These are phyloP conservation scores for Silurus aristotelis DNA, from an alignment of 2,797 vertebrate genomes.

Conservation along the genomic window DNA sequence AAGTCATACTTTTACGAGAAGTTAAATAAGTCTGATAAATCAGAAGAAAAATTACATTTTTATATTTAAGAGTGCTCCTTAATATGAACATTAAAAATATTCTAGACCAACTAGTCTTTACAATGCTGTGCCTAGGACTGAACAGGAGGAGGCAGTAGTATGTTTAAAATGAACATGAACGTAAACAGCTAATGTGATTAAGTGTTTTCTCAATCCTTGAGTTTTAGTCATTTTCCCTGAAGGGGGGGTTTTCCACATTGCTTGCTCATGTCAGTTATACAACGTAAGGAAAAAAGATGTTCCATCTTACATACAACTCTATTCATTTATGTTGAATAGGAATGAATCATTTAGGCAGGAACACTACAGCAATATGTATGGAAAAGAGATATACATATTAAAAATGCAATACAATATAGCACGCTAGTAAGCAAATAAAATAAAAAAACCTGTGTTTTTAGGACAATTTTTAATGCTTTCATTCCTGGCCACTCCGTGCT, in stretches of 20 bases:
- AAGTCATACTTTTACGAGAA: background rate
- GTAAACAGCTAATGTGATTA: background rate
- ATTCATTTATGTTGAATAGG: background rate
- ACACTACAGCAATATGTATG: background rate
- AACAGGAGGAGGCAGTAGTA: background rate
- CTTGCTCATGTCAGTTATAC: background rate
- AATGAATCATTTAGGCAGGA: no score
- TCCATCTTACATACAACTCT: background rate
- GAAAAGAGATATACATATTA: no score
- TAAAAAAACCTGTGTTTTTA: background rate
- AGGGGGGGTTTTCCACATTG: background rate
- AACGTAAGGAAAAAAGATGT: background rate
- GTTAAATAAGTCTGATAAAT: background rate
- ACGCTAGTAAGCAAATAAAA: background rate
- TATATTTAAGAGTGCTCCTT: background rate
- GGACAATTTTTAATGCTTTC: background rate
- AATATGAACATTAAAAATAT: background rate
- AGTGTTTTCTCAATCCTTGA: background rate
- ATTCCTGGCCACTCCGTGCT: background rate
- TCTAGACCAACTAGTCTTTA: background rate
- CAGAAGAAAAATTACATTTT: background rate
- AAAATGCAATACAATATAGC: background rate
- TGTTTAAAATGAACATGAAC: background rate
- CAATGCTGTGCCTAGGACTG: background rate
- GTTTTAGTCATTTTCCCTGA: background rate